Percentiles rank a stretch among this genome's conserved stretches.
phyloP scores from a whole-genome alignment of 2,113 vertebrate genomes.

The Lasiurus cinereus region DNA sequence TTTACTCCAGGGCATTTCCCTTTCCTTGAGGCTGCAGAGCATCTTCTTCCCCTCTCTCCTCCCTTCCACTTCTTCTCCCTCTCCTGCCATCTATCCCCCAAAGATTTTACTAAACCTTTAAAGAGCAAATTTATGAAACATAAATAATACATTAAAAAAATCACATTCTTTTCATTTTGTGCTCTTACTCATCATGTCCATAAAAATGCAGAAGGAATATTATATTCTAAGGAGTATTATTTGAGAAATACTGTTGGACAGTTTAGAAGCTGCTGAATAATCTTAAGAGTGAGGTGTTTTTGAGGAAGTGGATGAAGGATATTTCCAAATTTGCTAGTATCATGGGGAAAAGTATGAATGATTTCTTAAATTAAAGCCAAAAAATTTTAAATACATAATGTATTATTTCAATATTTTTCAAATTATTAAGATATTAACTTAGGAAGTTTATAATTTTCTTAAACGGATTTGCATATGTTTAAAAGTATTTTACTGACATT shows the following conservation, averaged over 20 bases:
- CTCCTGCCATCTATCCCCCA: too few species aligned
- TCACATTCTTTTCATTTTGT: conserved; percentile 37
- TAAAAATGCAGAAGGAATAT: background rate
- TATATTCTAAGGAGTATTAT: background rate
- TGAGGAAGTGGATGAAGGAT: background rate
- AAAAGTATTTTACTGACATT: background rate
- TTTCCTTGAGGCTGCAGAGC: background rate
- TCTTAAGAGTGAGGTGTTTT: background rate
- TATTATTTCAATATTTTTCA: conserved; percentile 16
- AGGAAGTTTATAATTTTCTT: background rate
- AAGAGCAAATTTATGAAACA: conserved; percentile 38
- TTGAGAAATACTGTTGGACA: background rate
- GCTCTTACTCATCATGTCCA: conserved; percentile 41
- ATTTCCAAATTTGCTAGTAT: conserved; percentile 3
- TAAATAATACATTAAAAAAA: conserved; percentile 18
- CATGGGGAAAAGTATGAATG: background rate
- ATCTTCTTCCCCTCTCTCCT: background rate
- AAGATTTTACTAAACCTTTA: background rate
- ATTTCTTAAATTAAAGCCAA: conserved; percentile 41
- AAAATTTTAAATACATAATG: conserved; percentile 17
- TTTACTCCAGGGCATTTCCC: background rate
- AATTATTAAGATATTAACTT: background rate
- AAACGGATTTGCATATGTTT: background rate
- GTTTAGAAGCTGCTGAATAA: background rate
- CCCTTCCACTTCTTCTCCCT: too few species aligned